phyloP scores from a whole-genome alignment of 2,113 vertebrate species.

The Dissostichus mawsoni region DNA sequence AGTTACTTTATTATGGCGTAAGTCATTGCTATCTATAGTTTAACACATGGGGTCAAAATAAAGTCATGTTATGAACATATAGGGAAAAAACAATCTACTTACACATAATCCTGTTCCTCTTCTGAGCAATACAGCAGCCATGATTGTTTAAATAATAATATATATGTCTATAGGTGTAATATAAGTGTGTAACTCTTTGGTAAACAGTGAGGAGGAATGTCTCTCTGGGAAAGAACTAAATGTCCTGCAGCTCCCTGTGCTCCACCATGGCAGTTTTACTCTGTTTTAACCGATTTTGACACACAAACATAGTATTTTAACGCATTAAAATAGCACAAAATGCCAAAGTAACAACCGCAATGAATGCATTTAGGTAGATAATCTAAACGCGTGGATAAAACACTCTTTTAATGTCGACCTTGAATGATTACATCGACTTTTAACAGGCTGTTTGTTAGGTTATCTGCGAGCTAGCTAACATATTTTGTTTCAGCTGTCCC shows the following conservation, averaged over 20 bases:
- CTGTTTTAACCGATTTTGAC: background rate
- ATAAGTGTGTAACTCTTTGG: background rate
- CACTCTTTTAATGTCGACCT: background rate
- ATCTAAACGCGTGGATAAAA: background rate
- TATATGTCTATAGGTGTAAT: background rate
- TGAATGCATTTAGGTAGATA: background rate
- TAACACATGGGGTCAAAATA: background rate
- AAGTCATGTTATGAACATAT: background rate
- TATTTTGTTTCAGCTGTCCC: background rate
- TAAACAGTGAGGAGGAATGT: background rate
- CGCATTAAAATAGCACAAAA: background rate
- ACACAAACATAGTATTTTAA: background rate
- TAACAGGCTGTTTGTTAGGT: background rate
- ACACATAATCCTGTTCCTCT: conserved; percentile 17
- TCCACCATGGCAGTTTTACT: background rate
- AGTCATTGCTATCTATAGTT: background rate
- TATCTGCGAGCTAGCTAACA: too few relatives aligned
- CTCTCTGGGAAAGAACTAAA: conserved; percentile 9
- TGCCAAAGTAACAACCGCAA: background rate
- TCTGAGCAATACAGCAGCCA: conserved; percentile 44
- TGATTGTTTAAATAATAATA: background rate
- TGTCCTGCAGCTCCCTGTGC: background rate
- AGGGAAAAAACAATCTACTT: conserved; percentile 1
- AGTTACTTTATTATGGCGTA: too few relatives aligned
- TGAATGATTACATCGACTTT: background rate